Evolutionary conservation across 1,140 invertebrate genomes (phyloP).

Genomic region (Pogonognathellus flavescens): DNA sequence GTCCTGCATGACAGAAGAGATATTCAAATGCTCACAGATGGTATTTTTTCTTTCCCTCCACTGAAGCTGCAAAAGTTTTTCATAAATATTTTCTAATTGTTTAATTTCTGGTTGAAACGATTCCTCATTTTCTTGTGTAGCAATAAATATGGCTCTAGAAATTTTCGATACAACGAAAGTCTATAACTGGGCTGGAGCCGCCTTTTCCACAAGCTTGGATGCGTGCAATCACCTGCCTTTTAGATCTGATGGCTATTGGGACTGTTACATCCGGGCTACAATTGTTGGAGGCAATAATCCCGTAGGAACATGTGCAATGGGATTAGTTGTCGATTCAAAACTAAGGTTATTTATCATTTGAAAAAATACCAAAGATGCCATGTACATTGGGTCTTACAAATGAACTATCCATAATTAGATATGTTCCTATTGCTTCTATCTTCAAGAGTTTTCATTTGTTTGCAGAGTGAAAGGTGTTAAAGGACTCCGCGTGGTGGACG

Average conservation of each 20-base stretch:
- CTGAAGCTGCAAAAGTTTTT: no score
- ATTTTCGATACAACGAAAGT: constrained; percentile 18
- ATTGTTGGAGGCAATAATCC: constrained; percentile 6
- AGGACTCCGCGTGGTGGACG: constrained; percentile 50
- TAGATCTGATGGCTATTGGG: not conserved
- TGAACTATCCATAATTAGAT: no score
- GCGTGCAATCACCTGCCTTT: not conserved
- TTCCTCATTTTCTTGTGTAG: not conserved
- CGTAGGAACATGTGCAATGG: constrained; percentile 51
- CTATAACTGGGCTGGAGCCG: not conserved
- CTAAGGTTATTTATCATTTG: no score
- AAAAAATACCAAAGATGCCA: no score
- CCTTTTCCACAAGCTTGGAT: not conserved
- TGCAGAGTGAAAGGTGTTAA: constrained; percentile 28
- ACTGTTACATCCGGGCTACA: constrained; percentile 11
- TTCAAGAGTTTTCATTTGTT: no score
- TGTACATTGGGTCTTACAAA: no score
- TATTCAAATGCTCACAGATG: not conserved
- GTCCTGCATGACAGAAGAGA: constrained; percentile 2
- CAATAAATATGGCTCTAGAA: not conserved
- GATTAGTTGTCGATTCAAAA: constrained; percentile 40
- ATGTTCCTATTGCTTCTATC: no score
- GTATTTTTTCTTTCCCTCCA: not conserved
- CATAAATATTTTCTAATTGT: no score
- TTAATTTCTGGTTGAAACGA: no score